Conservation (phyloP, 2,797 vertebrate genomes). For the Lacerta agilis region DNA sequence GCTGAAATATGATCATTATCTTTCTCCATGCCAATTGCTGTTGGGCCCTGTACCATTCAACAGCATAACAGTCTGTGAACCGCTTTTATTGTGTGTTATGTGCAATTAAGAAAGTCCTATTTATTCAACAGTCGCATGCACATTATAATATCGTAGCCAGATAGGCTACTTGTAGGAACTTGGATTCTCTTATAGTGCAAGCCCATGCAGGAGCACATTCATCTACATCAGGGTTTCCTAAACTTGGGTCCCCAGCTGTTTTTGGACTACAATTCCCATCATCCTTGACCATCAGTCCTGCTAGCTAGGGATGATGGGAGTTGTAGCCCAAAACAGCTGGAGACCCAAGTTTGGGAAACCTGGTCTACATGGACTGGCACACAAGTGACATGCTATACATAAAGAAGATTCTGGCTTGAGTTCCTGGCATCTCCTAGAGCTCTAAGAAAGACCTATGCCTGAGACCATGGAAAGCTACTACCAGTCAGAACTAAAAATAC, state of each 20-base stretch:
- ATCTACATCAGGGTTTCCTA: too few relatives aligned
- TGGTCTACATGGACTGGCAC: background rate
- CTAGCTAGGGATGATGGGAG: too few relatives aligned
- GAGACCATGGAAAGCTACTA: background rate
- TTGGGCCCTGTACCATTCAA: background rate
- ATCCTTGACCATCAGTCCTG: too few relatives aligned
- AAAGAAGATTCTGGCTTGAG: background rate
- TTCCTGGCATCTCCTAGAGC: background rate
- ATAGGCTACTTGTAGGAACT: background rate
- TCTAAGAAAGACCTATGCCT: background rate
- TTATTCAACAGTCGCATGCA: background rate
- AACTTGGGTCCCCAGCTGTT: too few relatives aligned
- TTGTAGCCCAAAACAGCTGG: too few relatives aligned
- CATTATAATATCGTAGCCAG: background rate
- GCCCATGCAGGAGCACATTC: background rate
- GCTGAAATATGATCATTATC: background rate
- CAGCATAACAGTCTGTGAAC: background rate
- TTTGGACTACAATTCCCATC: too few relatives aligned
- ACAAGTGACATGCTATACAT: background rate
- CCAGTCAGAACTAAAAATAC: background rate
- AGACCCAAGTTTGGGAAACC: too few relatives aligned
- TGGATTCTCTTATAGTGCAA: background rate
- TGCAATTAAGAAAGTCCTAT: background rate
- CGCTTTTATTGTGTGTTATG: background rate
- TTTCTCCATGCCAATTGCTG: background rate